A percentile compares a stretch with the other conserved stretches of the same genome.
These are phyloP conservation scores for Otis tarda DNA, from an alignment of 2,113 vertebrate genomes.

Conservation along the genomic window DNA sequence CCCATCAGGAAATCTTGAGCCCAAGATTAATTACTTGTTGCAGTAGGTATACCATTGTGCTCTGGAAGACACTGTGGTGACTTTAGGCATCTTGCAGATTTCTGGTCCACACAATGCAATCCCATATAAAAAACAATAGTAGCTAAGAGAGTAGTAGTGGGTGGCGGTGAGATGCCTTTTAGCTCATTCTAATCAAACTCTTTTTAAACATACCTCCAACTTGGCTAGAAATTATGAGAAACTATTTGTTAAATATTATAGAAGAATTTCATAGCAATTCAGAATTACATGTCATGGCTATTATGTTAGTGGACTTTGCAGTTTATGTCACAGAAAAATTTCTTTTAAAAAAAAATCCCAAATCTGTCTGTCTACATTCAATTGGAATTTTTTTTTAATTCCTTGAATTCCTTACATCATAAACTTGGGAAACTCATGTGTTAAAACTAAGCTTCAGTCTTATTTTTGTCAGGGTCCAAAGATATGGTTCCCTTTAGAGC, in stretches of 20 bases:
- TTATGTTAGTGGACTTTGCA: not conserved
- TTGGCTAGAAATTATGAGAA: not conserved
- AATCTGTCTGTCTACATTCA: not conserved
- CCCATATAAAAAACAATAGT: constrained; percentile 23
- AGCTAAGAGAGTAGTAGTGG: constrained; percentile 46
- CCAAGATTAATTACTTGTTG: constrained; percentile 90
- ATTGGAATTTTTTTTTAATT: not conserved
- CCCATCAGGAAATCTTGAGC: constrained; percentile 81
- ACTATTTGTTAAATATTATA: constrained; percentile 22
- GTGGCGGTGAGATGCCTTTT: constrained; percentile 39
- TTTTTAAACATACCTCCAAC: constrained; percentile 15
- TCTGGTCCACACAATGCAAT: constrained; percentile 50
- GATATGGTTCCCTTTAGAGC: not conserved
- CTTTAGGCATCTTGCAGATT: constrained; percentile 65
- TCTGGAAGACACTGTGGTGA: constrained; percentile 56
- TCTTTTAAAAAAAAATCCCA: not conserved
- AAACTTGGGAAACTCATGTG: not conserved
- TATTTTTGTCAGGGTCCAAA: not conserved
- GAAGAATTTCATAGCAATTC: constrained; percentile 4
- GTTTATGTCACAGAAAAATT: not conserved
- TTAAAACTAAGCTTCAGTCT: not conserved
- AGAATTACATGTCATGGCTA: not conserved
- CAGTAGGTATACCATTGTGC: constrained; percentile 72
- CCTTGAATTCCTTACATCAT: not conserved
- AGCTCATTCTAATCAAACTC: constrained; percentile 23